Evolutionary conservation across 2,113 vertebrate genomes (phyloP), one percentile per base, ranked within the genome.

Genomic region (Hystrix brachyura): DNA sequence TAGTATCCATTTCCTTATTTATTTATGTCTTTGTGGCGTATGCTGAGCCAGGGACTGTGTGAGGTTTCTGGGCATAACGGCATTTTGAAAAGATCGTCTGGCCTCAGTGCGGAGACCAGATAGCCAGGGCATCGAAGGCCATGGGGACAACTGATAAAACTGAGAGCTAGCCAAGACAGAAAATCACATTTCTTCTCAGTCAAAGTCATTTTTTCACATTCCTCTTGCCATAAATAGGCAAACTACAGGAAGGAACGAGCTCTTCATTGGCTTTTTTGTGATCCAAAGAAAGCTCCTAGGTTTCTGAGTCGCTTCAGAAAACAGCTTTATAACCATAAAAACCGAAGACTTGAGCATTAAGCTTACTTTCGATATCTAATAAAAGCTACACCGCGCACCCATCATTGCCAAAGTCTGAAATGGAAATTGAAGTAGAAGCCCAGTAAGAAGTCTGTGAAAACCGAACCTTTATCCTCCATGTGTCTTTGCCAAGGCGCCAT

Each of bases 271-370:
- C 62, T 74, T n/a, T 84, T 95, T 59, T 71, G 14, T 67, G 86
- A 72, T 86, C 7, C 65, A 57, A 29, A 90, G 67, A 88, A 92
- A 85, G 17, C 51, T 65, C 74, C 19, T n/a, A 29, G 34, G 12
- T 95, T 82, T 95, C 79, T 72, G 32, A 80, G 51, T n/a, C n/a
- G 18, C 83, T 97, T 97, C 78, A 83, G 85, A 80, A 94, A 93
- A 82, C 34, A 86, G n/a, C 59, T 94, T 90, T 65, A 91, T 43
- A 59, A 38, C 69, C 10, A 1, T 80, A 83, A 93, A 72, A 94
- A 72, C 5, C 14, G 79, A 97, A 94, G 78, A 48, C 46, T 84
- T 14, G 34, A 67, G 59, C 60, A 84, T 92, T 90, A 71, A 51
- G 46, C 85, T 97, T 65, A 72, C 81, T 90, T 90, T 64, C 74